Evolutionary conservation across 2,888 invertebrate species (phyloP).

Genomic region (Himalopsyche japonica): DNA sequence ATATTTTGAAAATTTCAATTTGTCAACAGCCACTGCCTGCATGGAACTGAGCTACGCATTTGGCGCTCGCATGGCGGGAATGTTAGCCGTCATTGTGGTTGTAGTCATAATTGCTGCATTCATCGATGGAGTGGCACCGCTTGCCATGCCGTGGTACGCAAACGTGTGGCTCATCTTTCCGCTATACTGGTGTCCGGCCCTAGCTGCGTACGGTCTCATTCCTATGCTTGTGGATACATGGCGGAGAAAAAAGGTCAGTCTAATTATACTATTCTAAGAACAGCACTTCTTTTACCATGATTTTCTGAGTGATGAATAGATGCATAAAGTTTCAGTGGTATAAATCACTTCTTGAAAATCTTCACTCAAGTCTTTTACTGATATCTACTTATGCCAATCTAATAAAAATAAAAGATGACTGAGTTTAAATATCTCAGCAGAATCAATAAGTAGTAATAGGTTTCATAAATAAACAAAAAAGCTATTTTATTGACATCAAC

Average conservation of each 20-base stretch:
- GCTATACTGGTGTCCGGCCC: constrained; percentile 27
- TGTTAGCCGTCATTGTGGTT: constrained; percentile 4
- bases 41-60: constrained; percentile 17
- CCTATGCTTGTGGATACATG: constrained; percentile 14
- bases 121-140: constrained; percentile 12
- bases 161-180: constrained; percentile 33
- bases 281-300: no score
- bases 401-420: no score
- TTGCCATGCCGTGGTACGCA: constrained; percentile 35
- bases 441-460: no score
- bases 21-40: neutral
- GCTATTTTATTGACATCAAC: no score
- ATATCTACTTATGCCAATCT: no score
- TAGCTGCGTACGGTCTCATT: constrained; percentile 15
- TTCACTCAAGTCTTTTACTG: no score
- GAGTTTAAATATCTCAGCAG: no score
- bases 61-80: constrained; percentile 6
- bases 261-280: no score
- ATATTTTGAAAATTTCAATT: neutral
- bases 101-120: constrained; percentile 2
- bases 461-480: no score
- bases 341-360: no score
- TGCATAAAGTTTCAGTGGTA: no score
- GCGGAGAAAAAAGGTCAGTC: constrained; percentile 21
- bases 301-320: no score